phyloP scores from a whole-genome alignment of 2,888 invertebrate genomes.

The Omphaloscelis lunosa region DNA sequence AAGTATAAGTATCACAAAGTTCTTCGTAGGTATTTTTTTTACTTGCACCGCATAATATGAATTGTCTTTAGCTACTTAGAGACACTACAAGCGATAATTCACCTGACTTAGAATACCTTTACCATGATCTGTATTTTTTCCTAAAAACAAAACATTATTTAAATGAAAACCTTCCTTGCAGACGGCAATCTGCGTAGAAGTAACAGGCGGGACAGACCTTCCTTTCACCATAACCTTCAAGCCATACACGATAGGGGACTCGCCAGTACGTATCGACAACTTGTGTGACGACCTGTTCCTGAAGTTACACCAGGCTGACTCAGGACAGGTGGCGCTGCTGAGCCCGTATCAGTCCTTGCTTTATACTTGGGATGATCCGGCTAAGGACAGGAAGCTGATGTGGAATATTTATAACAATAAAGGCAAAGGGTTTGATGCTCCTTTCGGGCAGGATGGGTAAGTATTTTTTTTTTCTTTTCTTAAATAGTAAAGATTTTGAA shows the following conservation, averaged over 20 bases:
- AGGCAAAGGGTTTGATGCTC: conserved; percentile 93
- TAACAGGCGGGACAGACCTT: conserved; percentile 93
- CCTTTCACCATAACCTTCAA: conserved; percentile 94
- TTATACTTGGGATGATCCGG: conserved; percentile 97
- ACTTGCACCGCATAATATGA: not conserved
- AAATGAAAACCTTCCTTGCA: conserved; percentile 73
- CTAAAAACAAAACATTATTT: not conserved
- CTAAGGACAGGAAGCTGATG: conserved; percentile 92
- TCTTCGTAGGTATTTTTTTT: not conserved
- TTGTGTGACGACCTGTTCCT: conserved; percentile 95
- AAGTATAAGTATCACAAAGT: not conserved
- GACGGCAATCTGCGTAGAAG: conserved; percentile 93
- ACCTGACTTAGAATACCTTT: not conserved
- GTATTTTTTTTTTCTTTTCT: conserved; percentile 33
- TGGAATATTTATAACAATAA: conserved; percentile 96
- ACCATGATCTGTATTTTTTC: not conserved
- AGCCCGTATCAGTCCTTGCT: conserved; percentile 94
- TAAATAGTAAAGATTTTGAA: not conserved
- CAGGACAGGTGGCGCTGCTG: conserved; percentile 92
- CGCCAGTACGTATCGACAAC: conserved; percentile 96
- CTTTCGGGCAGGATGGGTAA: conserved; percentile 93
- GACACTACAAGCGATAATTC: not conserved
- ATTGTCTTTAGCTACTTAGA: not conserved
- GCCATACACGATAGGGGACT: conserved; percentile 94
- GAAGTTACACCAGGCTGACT: conserved; percentile 93